Evolutionary conservation across 2,888 invertebrate species (phyloP), one percentile per base, ranked within the genome.

Genomic region (Julus scanicus): DNA sequence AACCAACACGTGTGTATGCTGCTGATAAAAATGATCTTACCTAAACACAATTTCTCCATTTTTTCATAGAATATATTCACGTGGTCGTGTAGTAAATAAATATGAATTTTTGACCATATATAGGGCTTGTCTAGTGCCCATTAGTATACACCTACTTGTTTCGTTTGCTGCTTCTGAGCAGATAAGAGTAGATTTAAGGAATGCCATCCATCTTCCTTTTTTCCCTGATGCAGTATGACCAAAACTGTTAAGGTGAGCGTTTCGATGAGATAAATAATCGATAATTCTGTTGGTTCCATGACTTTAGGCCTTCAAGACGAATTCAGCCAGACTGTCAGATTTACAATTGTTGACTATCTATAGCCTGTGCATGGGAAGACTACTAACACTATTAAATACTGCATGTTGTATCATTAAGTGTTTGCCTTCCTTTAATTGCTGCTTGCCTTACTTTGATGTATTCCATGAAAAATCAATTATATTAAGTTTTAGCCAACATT

Each of bases 141-240:
- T 53, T 53, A 17, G 17, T 57, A 17, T 5, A 15, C 57, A 57
- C 15, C 53, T 57, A 53, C 53, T 57, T 57, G 57, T 57, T n/a
- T 57, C 53, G 57, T 57, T 57, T 5, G n/a, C 57, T 57, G 57
- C n/a, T 57, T 57, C 17, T n/a, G 53, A 17, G 5, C 17, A 57
- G 57, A 57, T 57, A 57, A 57, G 57, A 57, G n/a, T 17, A 15
- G 53, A 57, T 57, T 57, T 57, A 57, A 57, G 57, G n/a, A 57
- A 57, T 57, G 57, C n/a, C 57, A 57, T 57, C 57, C n/a, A 17
- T 57, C 57, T 57, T 57, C 57, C 57, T 57, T 57, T 57, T 57
- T 53, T 57, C n/a, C n/a, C n/a, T 17, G n/a, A n/a, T 57, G 5
- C n/a, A 57, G 17, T n/a, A n/a, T n/a, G 57, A 17, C 57, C 57